Evolutionary conservation across 37 sponge, comb jelly and placozoan species (phyloP), one percentile per base, ranked within the genome.

Genomic region (Chondrosia reniformis): DNA sequence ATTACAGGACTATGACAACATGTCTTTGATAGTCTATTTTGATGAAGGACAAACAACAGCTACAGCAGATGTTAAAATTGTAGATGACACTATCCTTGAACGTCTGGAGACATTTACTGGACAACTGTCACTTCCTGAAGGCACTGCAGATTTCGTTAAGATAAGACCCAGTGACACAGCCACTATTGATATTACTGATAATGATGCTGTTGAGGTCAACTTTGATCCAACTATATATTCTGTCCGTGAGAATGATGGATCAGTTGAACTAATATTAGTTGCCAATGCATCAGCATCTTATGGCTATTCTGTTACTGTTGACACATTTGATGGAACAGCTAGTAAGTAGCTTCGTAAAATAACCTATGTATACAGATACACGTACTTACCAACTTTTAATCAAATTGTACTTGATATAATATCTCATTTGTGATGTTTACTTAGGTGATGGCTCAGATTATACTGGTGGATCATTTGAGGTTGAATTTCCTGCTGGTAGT

Each of bases 41-140:
- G 55, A 34, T 58, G 62, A 76, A n/a, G 61, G 46, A 3, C 9
- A 19, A 17, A 13, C 43, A 12, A 13, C 30, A 61, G 44, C 46
- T 24, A 34, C 46, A 22, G 63, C 75, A 4, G 6, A 22, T 6
- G 76, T 80, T 4, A 45, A 69, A 0, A 86, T 81, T 22, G 32
- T 69, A 32, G 76, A 76, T 59, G 86, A 86, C 42, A 30, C 24
- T 36, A 55, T n/a, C 6, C 33, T 66, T 41, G 86, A 86, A 46
- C 31, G 37, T 5, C 0, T 6, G 15, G 86, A 86, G 46, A 28
- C 4, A 0, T 86, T 80, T 38, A 37, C 27, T 13, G 86, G 25
- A 6, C 21, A 21, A 3, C 67, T 86, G 36, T 15, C 25, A 3
- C 19, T 67, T 21, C 36, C 80, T 27, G 22, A 27, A 4, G 33